Conservation (phyloP, 1,140 invertebrate species). For the Globodera rostochiensis region DNA sequence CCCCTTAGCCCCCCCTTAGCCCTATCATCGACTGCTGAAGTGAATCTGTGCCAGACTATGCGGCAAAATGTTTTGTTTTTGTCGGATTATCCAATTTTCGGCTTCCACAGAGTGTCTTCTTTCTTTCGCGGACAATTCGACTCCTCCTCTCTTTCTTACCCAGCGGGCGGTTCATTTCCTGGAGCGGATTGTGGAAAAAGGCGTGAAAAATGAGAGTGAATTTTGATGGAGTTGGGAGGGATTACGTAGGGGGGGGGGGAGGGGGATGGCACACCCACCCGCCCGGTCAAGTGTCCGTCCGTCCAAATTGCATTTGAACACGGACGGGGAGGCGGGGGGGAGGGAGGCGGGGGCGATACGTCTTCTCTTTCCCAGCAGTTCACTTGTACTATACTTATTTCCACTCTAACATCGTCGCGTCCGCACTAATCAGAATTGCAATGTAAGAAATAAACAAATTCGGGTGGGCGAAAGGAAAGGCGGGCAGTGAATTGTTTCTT, state of each 20-base stretch:
- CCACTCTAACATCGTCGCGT: neutral
- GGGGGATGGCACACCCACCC: neutral
- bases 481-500: no score
- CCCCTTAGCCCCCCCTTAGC: no score
- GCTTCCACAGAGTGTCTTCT: conserved; percentile 6
- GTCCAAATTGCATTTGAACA: conserved; percentile 18
- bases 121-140: conserved; percentile 5
- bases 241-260: neutral
- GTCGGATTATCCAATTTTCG: conserved; percentile 5
- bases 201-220: conserved; percentile 5
- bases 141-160: neutral
- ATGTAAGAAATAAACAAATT: no score
- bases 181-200: neutral
- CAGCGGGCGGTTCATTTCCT: conserved; percentile 4
- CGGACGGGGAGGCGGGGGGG: neutral
- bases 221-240: neutral
- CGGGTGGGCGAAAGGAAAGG: no score
- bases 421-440: no score
- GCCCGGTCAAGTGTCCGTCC: conserved; percentile 5
- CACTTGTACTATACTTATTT: neutral
- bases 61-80: conserved; percentile 5
- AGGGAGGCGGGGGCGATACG: neutral
- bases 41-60: neutral
- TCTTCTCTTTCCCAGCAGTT: neutral
- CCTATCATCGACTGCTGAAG: no score